phyloP scores from a whole-genome alignment of 2,888 invertebrate genomes.

The Danaus chrysippus region DNA sequence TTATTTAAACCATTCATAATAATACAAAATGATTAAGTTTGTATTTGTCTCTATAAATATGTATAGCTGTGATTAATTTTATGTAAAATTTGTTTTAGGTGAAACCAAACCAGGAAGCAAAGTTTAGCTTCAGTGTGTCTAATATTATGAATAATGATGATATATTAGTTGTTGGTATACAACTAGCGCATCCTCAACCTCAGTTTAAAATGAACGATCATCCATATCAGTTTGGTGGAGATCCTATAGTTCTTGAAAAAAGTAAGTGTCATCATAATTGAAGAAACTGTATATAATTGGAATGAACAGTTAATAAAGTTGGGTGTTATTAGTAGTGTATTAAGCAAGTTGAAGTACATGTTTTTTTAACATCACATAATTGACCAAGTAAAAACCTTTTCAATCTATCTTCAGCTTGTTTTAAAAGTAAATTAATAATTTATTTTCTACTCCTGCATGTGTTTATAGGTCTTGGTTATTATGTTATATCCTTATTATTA shows the following conservation, averaged over 20 bases:
- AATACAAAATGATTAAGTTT: neutral
- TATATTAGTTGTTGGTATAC: constrained; percentile 49
- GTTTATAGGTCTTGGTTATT: neutral
- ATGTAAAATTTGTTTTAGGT: constrained; percentile 41
- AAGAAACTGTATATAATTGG: no score
- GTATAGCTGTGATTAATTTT: constrained; percentile 1
- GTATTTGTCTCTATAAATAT: neutral
- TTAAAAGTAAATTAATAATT: no score
- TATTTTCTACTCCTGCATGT: no score
- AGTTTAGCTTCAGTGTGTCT: constrained; percentile 47
- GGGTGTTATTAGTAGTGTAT: no score
- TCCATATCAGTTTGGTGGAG: constrained; percentile 46
- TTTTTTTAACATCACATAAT: no score
- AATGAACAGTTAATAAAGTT: no score
- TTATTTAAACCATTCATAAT: constrained; percentile 2
- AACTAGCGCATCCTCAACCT: constrained; percentile 55
- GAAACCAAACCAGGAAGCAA: constrained; percentile 47
- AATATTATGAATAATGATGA: constrained; percentile 53
- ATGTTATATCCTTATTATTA: no score
- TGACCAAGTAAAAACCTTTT: no score
- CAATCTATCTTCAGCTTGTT: no score
- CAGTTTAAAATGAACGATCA: constrained; percentile 49
- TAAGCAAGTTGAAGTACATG: no score
- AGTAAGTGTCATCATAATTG: constrained; percentile 41
- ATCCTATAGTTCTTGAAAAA: constrained; percentile 42